A percentile compares a stretch with the other conserved stretches of the same genome.
These are phyloP conservation scores for Hemibagrus guttatus DNA, from an alignment of 2,797 vertebrate species.

Conservation along the genomic window DNA sequence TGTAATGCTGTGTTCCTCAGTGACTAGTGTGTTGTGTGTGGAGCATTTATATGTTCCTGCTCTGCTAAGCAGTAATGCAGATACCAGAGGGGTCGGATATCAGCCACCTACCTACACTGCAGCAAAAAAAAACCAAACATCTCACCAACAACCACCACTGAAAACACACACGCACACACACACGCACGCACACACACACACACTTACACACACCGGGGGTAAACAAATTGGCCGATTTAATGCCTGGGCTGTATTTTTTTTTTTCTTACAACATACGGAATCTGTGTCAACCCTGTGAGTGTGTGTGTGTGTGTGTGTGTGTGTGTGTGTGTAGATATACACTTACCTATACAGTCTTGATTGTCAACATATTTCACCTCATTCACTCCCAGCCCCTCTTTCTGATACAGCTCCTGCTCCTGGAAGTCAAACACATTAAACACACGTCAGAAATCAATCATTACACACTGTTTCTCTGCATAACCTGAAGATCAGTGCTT, in stretches of 20 bases:
- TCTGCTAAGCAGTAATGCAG: not conserved
- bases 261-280: not conserved
- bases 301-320: not conserved
- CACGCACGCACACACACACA: too few relatives aligned
- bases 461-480: not conserved
- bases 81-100: not conserved
- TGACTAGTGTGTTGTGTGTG: not conserved
- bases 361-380: constrained; percentile 98
- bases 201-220: not conserved
- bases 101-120: not conserved
- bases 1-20: not conserved
- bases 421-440: constrained; percentile 60
- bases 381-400: constrained; percentile 93
- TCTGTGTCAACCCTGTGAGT: not conserved
- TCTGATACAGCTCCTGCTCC: constrained; percentile 97
- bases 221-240: not conserved
- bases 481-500: not conserved
- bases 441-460: not conserved
- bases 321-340: constrained; percentile 42
- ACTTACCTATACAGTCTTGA: constrained; percentile 94
- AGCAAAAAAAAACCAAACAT: too few relatives aligned
- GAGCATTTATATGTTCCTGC: not conserved
- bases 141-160: not conserved
- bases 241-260: not conserved
- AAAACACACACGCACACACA: not conserved